phyloP scores from a whole-genome alignment of 2,797 vertebrate species.

The Hippopotamyrus pictus region DNA sequence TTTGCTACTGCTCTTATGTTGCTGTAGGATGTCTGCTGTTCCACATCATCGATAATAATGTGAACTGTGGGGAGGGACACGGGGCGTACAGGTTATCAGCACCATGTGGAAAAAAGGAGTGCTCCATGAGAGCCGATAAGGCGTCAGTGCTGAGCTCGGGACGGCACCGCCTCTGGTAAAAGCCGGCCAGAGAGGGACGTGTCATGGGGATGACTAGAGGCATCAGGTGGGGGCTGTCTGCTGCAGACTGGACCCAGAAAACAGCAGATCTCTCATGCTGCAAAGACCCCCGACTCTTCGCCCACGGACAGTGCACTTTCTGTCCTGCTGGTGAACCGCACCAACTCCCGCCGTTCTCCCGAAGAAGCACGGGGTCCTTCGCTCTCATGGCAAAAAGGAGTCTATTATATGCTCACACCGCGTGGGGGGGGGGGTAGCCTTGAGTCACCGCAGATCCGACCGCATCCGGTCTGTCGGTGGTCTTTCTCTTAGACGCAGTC shows the following conservation, averaged over 20 bases:
- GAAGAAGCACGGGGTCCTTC: too few relatives aligned
- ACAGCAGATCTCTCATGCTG: not conserved
- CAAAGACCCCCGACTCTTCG: not conserved
- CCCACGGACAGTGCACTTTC: not conserved
- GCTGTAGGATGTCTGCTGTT: too few relatives aligned
- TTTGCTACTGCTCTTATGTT: too few relatives aligned
- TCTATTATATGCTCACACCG: not conserved
- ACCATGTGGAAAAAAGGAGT: not conserved
- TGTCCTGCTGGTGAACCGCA: not conserved
- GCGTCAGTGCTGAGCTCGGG: not conserved
- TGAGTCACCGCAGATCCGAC: not conserved
- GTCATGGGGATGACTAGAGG: too few relatives aligned
- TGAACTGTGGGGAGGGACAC: not conserved
- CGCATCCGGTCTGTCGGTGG: slow-evolving; percentile 3
- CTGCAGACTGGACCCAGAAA: not conserved
- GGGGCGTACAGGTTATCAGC: not conserved
- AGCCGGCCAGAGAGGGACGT: not conserved
- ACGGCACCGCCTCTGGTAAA: not conserved
- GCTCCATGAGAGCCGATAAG: not conserved
- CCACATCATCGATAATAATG: too few relatives aligned
- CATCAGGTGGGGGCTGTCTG: not conserved
- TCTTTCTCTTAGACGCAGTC: not conserved
- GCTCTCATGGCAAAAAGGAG: not conserved
- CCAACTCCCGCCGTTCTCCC: not conserved
- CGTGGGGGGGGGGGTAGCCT: not conserved